Conservation (phyloP, 92 coral and sea anemone genomes). For the Epizoanthus rinbou region DNA sequence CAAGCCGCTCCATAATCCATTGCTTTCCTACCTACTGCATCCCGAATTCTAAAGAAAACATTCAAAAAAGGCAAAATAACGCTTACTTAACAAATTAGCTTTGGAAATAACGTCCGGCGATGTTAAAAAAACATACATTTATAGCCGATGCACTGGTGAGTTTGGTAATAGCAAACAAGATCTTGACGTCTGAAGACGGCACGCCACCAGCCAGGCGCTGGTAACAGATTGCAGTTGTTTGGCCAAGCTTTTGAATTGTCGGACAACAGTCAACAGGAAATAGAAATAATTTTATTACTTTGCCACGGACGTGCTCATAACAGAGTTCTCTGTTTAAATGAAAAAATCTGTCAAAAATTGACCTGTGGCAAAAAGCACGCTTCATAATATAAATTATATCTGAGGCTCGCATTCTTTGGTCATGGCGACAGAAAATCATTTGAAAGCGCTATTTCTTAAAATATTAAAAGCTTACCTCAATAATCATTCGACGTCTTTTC, state of each 20-base stretch:
- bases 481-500: slow-evolving; percentile 27
- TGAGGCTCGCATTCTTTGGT: slow-evolving; percentile 1
- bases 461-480: slow-evolving; percentile 21
- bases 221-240: slow-evolving; percentile 2
- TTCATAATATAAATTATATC: background rate
- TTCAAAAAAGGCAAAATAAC: too few relatives aligned
- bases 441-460: slow-evolving; percentile 14
- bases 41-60: too few relatives aligned
- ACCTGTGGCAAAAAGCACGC: slow-evolving; percentile 28
- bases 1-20: too few relatives aligned
- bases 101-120: too few relatives aligned
- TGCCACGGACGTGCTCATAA: background rate
- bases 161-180: background rate
- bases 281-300: slow-evolving; percentile 20
- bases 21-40: too few relatives aligned
- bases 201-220: background rate
- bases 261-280: slow-evolving; percentile 12
- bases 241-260: background rate
- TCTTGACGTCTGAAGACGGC: background rate
- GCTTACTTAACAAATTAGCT: too few relatives aligned
- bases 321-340: slow-evolving; percentile 16
- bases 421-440: slow-evolving; percentile 1
- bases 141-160: background rate
- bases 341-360: slow-evolving; percentile 35
- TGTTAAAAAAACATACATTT: background rate